Evolutionary conservation across 2,113 vertebrate species (phyloP).

Genomic region (Ammodytes marinus): DNA sequence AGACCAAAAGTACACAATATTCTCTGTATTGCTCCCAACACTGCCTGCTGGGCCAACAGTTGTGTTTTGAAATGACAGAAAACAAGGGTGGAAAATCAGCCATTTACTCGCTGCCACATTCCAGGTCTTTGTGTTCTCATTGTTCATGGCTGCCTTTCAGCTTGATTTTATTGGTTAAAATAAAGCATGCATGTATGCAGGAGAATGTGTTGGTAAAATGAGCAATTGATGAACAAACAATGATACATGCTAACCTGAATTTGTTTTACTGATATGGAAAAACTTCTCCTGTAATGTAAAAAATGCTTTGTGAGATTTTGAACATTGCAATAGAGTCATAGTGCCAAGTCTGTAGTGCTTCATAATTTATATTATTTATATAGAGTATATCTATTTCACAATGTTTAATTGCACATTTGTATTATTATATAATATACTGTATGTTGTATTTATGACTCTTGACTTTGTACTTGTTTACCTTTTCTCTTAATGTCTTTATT

Average conservation of each 20-base stretch:
- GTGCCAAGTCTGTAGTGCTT: constrained; percentile 16
- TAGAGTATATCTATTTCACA: neutral
- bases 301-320: constrained; percentile 42
- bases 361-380: too few relatives aligned
- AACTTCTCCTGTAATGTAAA: constrained; percentile 34
- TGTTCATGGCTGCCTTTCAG: neutral
- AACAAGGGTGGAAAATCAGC: constrained; percentile 34
- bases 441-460: neutral
- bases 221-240: constrained; percentile 24
- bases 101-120: neutral
- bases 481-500: neutral
- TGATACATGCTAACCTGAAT: constrained; percentile 32
- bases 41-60: constrained; percentile 42
- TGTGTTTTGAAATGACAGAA: constrained; percentile 36
- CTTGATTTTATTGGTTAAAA: constrained; percentile 5
- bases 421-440: too few relatives aligned
- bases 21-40: constrained; percentile 25
- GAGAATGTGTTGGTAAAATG: neutral
- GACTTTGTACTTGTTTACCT: neutral
- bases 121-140: constrained; percentile 6
- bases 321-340: constrained; percentile 5
- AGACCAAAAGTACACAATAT: constrained; percentile 43
- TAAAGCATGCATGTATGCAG: neutral
- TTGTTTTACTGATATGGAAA: constrained; percentile 40
- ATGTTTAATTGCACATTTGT: neutral